These are phyloP conservation scores for Lepidonotus clava DNA, from an alignment of 2,888 invertebrate species.

Conservation along the genomic window DNA sequence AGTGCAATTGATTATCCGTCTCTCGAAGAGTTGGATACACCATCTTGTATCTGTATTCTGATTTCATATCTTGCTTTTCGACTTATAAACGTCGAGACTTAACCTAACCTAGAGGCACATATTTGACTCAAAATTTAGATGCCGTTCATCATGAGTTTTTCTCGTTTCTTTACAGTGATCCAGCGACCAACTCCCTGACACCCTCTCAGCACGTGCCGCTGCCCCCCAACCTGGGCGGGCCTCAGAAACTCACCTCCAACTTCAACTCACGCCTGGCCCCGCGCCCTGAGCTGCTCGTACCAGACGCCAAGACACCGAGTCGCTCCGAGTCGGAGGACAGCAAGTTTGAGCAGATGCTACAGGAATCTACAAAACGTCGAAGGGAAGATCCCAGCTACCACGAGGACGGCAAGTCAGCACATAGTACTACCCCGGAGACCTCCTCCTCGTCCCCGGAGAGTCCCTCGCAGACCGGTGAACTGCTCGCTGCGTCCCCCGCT, in stretches of 20 bases:
- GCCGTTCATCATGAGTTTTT: no score
- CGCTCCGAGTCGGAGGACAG: conserved; percentile 34
- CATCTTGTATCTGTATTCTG: no score
- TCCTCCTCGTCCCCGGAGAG: not conserved
- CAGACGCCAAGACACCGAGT: conserved; percentile 16
- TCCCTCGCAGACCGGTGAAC: no score
- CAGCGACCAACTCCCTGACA: conserved; percentile 24
- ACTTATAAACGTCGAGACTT: no score
- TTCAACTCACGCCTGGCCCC: conserved; percentile 5
- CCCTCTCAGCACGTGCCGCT: conserved; percentile 51
- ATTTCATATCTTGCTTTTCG: no score
- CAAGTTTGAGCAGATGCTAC: conserved; percentile 54
- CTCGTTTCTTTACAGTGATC: conserved; percentile 36
- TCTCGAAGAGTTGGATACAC: no score
- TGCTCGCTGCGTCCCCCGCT: not conserved
- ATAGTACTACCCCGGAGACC: not conserved
- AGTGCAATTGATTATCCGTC: no score
- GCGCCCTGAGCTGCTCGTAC: conserved; percentile 22
- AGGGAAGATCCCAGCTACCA: not conserved
- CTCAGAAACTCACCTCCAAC: conserved; percentile 51
- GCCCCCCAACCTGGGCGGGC: conserved; percentile 53
- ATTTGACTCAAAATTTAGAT: no score
- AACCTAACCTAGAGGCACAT: no score
- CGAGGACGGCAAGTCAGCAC: not conserved
- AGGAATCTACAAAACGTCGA: not conserved